These are phyloP conservation scores for Prunella himalayana DNA, from an alignment of 2,113 vertebrate genomes.

Conservation along the genomic window DNA sequence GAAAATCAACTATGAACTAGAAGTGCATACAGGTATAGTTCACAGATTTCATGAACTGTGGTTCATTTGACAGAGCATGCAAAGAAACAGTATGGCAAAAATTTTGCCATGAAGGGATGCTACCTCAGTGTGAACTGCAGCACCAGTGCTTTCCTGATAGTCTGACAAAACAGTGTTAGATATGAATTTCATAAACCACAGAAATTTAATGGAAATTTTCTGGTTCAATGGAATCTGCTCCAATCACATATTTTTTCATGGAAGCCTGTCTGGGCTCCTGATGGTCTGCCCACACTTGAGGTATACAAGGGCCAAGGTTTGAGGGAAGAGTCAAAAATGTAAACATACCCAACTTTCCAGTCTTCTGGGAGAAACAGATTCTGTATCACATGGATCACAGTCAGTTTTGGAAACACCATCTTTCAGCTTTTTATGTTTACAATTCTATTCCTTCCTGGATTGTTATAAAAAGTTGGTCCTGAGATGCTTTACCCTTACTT, in stretches of 20 bases:
- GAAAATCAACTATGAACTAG: not conserved
- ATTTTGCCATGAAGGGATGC: not conserved
- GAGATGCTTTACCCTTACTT: slow-evolving; percentile 28
- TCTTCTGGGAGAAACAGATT: not conserved
- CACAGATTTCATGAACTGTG: not conserved
- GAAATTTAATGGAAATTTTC: not conserved
- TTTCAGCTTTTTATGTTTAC: not conserved
- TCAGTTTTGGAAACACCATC: not conserved
- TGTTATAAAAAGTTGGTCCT: not conserved
- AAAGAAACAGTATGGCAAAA: not conserved
- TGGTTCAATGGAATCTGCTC: not conserved
- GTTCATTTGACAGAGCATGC: not conserved
- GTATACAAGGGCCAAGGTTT: not conserved
- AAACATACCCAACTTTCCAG: not conserved
- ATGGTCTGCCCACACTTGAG: not conserved
- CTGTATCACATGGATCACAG: not conserved
- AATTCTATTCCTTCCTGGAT: not conserved
- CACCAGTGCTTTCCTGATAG: not conserved
- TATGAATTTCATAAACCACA: not conserved
- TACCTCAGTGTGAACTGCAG: not conserved
- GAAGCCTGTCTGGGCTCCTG: not conserved
- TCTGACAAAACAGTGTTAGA: not conserved
- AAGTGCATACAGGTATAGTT: not conserved
- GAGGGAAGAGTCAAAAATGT: not conserved
- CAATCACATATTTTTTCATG: not conserved